These are phyloP conservation scores for Taphrorychus bicolor DNA, from an alignment of 2,888 invertebrate species.

Conservation along the genomic window DNA sequence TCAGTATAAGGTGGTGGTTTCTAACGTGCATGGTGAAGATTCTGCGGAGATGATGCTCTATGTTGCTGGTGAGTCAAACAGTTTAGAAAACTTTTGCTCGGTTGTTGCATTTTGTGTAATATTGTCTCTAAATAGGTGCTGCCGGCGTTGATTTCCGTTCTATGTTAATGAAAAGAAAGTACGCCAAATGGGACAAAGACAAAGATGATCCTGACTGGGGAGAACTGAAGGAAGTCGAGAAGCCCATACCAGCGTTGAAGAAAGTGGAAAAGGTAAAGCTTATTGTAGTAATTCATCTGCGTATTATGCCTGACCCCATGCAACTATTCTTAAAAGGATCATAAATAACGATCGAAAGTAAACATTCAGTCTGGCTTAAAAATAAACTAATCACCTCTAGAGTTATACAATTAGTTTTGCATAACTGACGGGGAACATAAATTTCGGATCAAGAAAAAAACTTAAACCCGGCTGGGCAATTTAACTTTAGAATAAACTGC, in stretches of 20 bases:
- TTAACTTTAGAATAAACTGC: conserved; percentile 11
- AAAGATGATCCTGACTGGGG: conserved; percentile 94
- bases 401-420: conserved; percentile 9
- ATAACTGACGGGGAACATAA: conserved; percentile 11
- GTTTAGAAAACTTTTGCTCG: not conserved
- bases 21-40: conserved; percentile 95
- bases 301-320: not conserved
- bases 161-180: conserved; percentile 95
- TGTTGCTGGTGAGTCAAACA: conserved; percentile 80
- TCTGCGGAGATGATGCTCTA: conserved; percentile 95
- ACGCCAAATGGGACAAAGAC: conserved; percentile 91
- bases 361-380: conserved; percentile 10
- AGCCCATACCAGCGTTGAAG: conserved; percentile 84
- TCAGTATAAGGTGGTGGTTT: conserved; percentile 90
- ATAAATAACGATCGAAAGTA: conserved; percentile 13
- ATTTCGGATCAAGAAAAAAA: conserved; percentile 15
- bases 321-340: not conserved
- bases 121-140: conserved; percentile 70
- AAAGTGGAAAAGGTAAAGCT: conserved; percentile 94
- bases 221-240: conserved; percentile 89
- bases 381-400: conserved; percentile 13
- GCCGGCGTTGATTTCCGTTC: conserved; percentile 99
- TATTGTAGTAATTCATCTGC: not conserved
- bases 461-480: conserved; percentile 12
- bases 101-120: too few species aligned